Evolutionary conservation across 1,140 invertebrate genomes (phyloP).

Genomic region (Solen grandis): DNA sequence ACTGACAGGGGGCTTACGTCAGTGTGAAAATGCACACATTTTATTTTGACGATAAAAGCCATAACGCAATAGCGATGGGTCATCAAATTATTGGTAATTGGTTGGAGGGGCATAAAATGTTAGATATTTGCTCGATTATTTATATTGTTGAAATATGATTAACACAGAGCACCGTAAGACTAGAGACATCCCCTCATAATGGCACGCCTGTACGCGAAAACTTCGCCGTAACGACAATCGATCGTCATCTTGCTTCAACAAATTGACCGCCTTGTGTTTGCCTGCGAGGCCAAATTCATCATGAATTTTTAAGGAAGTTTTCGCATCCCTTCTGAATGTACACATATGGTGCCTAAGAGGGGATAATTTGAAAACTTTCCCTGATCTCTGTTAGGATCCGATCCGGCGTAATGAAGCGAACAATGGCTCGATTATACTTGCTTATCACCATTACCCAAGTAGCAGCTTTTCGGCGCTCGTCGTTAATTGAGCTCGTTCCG

Average conservation of each 20-base stretch:
- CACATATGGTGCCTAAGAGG: slow-evolving; percentile 39
- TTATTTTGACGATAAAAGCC: neutral
- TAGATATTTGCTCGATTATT: slow-evolving; percentile 49
- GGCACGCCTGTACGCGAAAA: slow-evolving; percentile 42
- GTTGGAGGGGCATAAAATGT: neutral
- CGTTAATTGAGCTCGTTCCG: too few species aligned
- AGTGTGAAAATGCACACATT: neutral
- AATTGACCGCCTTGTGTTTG: neutral
- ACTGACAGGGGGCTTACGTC: neutral
- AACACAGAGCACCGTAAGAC: slow-evolving; percentile 44
- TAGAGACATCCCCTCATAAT: slow-evolving; percentile 36
- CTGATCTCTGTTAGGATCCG: neutral
- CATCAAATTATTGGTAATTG: neutral
- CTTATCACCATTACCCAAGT: slow-evolving; percentile 16
- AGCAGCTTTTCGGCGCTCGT: neutral
- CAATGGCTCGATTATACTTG: slow-evolving; percentile 51
- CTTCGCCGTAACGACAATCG: slow-evolving; percentile 40
- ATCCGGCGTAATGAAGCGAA: slow-evolving; percentile 43
- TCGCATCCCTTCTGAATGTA: too few species aligned
- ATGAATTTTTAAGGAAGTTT: slow-evolving; percentile 48
- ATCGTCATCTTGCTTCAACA: slow-evolving; percentile 30
- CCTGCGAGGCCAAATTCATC: slow-evolving; percentile 20
- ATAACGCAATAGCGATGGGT: neutral
- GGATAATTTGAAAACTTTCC: neutral
- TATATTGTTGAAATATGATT: slow-evolving; percentile 45